These are phyloP conservation scores for Aurelia sp. DNA, from an alignment of 30 jellyfish, hydroid and myxozoan genomes.

Conservation along the genomic window DNA sequence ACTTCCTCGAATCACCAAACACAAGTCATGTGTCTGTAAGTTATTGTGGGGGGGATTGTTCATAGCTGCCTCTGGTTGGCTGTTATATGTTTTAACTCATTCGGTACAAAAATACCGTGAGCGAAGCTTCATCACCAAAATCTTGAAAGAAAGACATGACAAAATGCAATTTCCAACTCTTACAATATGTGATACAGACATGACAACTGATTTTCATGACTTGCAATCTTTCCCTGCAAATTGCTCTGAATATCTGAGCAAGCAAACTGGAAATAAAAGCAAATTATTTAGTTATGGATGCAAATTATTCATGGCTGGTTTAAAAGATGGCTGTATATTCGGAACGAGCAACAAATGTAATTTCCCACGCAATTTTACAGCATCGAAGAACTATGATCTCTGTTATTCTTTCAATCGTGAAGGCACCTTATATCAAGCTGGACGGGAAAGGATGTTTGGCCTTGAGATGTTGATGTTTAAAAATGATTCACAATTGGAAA, in stretches of 20 bases:
- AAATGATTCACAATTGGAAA: background rate
- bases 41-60: constrained; percentile 33
- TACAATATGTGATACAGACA: no score
- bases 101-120: no score
- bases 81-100: background rate
- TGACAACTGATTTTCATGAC: no score
- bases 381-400: constrained; percentile 3
- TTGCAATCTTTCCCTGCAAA: no score
- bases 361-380: constrained; percentile 8
- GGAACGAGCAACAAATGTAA: background rate
- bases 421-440: constrained; percentile 10
- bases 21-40: background rate
- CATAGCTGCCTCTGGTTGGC: background rate
- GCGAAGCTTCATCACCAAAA: no score
- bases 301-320: constrained; percentile 12
- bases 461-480: constrained; percentile 25
- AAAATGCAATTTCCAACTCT: no score
- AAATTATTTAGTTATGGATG: constrained; percentile 23
- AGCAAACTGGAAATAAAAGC: background rate
- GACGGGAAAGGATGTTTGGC: constrained; percentile 10
- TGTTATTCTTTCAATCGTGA: constrained; percentile 26
- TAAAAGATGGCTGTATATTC: background rate
- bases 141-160: no score
- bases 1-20: constrained; percentile 11
- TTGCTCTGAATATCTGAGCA: no score